Conservation (phyloP, 2,113 vertebrate genomes). For the Lasiurus cinereus region DNA sequence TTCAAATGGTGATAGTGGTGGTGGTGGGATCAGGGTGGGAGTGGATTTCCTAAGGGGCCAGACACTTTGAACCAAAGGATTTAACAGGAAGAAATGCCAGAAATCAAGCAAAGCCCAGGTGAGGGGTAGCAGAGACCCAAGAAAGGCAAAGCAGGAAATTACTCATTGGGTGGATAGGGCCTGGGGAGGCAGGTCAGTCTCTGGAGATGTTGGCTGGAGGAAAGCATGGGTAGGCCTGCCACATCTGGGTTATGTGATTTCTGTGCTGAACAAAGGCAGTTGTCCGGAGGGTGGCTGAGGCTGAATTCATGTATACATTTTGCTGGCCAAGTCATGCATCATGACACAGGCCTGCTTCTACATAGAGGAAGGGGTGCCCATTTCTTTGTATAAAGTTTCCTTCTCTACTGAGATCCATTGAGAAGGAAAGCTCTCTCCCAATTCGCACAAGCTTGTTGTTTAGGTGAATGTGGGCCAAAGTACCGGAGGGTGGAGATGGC, state of each 20-base stretch:
- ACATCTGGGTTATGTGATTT: not conserved
- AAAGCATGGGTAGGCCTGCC: not conserved
- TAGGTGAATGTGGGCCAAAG: not conserved
- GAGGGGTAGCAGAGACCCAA: not conserved
- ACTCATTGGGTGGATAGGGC: not conserved
- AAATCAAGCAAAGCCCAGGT: not conserved
- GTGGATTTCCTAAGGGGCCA: not conserved
- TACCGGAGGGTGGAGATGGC: too few relatives aligned
- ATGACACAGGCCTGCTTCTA: not conserved
- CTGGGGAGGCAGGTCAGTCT: not conserved
- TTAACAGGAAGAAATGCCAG: not conserved
- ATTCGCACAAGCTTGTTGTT: not conserved
- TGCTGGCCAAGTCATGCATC: not conserved
- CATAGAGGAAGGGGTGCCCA: not conserved
- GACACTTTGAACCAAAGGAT: not conserved
- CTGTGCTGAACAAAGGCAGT: not conserved
- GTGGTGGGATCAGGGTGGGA: not conserved
- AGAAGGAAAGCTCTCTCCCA: not conserved
- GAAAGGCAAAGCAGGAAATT: not conserved
- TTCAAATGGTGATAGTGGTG: not conserved
- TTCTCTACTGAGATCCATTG: not conserved
- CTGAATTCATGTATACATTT: not conserved
- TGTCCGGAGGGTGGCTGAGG: not conserved
- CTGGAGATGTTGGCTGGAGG: not conserved
- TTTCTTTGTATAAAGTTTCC: not conserved